Percentiles rank a stretch among this genome's conserved stretches.
Conservation (phyloP, 1,140 invertebrate genomes). For the Cydia amplana region DNA sequence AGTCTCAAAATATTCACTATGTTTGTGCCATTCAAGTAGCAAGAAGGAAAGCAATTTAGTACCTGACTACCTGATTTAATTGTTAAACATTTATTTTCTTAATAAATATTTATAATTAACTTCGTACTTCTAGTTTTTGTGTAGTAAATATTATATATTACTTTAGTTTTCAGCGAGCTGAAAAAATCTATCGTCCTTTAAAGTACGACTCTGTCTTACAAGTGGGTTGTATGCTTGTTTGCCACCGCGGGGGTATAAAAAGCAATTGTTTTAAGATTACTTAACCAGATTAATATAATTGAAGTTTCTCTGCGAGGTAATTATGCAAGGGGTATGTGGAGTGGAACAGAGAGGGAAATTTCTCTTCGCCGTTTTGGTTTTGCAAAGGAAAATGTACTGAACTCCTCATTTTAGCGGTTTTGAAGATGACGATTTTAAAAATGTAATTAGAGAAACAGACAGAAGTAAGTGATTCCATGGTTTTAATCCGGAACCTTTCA, state of each 20-base stretch:
- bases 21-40: slow-evolving; percentile 46
- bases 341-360: slow-evolving; percentile 42
- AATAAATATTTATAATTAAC: slow-evolving; percentile 17
- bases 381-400: slow-evolving; percentile 38
- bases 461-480: too few species aligned
- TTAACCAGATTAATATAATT: slow-evolving; percentile 23
- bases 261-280: slow-evolving; percentile 13
- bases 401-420: slow-evolving; percentile 3
- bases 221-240: neutral
- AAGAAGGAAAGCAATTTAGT: slow-evolving; percentile 3
- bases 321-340: slow-evolving; percentile 46
- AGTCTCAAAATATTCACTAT: slow-evolving; percentile 52
- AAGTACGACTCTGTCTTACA: too few species aligned
- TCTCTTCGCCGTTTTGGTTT: slow-evolving; percentile 30
- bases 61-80: neutral
- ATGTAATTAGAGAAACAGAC: too few species aligned
- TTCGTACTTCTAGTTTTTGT: slow-evolving; percentile 1
- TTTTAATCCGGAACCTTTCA: too few species aligned
- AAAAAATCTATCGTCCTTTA: too few species aligned
- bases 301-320: slow-evolving; percentile 31
- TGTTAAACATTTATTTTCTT: slow-evolving; percentile 23
- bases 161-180: too few species aligned
- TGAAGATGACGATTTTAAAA: too few species aligned
- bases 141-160: neutral
- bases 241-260: neutral